phyloP scores from a whole-genome alignment of 2,113 vertebrate species.

The Gasterosteus nipponicus region DNA sequence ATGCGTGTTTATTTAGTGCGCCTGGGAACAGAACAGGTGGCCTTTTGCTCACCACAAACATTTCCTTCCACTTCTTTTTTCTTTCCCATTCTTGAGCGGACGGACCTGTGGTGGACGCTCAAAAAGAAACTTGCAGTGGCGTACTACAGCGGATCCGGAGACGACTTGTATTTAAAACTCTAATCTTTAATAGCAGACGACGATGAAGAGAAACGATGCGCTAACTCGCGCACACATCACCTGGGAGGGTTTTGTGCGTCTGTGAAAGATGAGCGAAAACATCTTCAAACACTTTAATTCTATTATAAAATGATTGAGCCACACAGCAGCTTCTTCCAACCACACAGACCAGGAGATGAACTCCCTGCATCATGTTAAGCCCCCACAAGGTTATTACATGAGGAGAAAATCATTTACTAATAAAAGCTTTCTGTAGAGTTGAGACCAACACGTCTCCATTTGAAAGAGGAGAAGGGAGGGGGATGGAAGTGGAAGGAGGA shows the following conservation, averaged over 20 bases:
- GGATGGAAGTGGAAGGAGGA: not conserved
- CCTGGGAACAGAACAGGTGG: slow-evolving; percentile 19
- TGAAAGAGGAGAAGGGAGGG: not conserved
- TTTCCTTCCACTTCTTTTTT: slow-evolving; percentile 31
- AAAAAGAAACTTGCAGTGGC: no score
- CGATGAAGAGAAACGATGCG: no score
- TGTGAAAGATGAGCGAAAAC: slow-evolving; percentile 30
- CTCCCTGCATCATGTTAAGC: not conserved
- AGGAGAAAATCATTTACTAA: not conserved
- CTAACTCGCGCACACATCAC: not conserved
- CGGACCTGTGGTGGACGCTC: no score
- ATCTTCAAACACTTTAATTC: slow-evolving; percentile 32
- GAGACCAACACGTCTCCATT: not conserved
- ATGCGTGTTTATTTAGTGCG: not conserved
- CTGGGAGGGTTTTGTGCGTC: slow-evolving; percentile 15
- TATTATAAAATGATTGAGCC: slow-evolving; percentile 46
- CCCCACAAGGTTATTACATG: not conserved
- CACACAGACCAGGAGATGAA: slow-evolving; percentile 25
- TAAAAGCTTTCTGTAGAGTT: not conserved
- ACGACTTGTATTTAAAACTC: not conserved
- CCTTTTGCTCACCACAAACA: slow-evolving; percentile 34
- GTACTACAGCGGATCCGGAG: no score
- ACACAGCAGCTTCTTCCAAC: slow-evolving; percentile 22
- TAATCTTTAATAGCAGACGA: not conserved
- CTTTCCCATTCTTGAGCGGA: not conserved